phyloP scores from a whole-genome alignment of 2,113 vertebrate genomes.

The Catagonus wagneri region DNA sequence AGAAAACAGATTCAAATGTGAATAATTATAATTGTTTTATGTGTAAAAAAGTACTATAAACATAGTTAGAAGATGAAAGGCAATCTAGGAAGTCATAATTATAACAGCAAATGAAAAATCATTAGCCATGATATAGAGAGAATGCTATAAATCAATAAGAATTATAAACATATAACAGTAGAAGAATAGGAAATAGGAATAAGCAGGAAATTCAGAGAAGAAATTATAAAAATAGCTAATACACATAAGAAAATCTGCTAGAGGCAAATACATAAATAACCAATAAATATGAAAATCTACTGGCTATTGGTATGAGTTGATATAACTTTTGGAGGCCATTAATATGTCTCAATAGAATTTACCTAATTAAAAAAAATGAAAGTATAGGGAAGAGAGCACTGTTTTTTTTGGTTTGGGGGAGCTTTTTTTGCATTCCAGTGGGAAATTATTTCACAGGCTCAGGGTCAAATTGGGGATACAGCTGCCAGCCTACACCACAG shows the following conservation, averaged over 20 bases:
- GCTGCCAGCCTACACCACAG: too few relatives aligned
- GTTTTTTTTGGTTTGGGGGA: not conserved
- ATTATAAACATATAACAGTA: not conserved
- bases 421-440: too few relatives aligned
- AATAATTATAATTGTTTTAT: not conserved
- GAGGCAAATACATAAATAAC: not conserved
- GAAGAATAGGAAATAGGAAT: not conserved
- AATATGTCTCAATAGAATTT: not conserved
- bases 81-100: not conserved
- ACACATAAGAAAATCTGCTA: not conserved
- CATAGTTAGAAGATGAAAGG: not conserved
- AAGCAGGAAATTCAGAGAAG: not conserved
- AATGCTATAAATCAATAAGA: not conserved
- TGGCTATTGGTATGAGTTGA: not conserved
- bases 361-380: not conserved
- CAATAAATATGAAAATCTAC: not conserved
- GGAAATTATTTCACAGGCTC: too few relatives aligned
- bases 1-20: not conserved
- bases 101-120: not conserved
- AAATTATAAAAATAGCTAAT: not conserved
- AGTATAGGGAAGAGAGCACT: not conserved
- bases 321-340: not conserved
- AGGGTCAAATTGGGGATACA: too few relatives aligned
- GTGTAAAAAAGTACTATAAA: not conserved
- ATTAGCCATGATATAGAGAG: not conserved